Percentiles rank a stretch among this genome's conserved stretches.
These are phyloP conservation scores for Ailurus styani DNA, from an alignment of 2,113 vertebrate genomes.

Conservation along the genomic window DNA sequence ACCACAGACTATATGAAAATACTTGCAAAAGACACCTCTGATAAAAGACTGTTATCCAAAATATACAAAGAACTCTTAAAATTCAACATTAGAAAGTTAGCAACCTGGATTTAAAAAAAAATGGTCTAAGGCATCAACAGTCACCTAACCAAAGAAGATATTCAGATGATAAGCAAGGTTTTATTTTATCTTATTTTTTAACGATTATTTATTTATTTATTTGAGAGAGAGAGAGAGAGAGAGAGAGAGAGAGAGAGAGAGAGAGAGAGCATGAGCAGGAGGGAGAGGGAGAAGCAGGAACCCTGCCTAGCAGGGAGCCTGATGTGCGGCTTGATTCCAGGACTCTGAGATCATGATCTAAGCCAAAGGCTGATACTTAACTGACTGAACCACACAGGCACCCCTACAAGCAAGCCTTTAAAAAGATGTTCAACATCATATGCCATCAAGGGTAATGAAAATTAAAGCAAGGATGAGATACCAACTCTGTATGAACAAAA, in stretches of 20 bases:
- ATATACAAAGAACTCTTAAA: background rate
- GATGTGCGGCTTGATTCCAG: no score
- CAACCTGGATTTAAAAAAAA: background rate
- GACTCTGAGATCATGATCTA: no score
- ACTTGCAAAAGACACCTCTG: background rate
- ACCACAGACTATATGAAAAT: background rate
- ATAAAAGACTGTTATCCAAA: background rate
- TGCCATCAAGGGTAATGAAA: background rate
- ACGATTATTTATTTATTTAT: no score
- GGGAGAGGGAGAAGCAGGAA: no score
- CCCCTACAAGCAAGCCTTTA: background rate
- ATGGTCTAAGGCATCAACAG: background rate
- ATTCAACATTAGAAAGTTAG: background rate
- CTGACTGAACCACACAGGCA: no score
- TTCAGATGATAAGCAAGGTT: background rate
- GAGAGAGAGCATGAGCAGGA: no score
- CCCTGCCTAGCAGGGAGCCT: no score
- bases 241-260: no score
- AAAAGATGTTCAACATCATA: background rate
- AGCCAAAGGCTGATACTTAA: no score
- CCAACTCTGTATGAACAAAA: background rate
- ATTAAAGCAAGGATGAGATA: background rate
- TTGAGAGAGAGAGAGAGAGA: no score
- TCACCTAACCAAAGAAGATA: background rate
- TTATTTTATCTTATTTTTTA: no score